Evolutionary conservation across 2,797 vertebrate genomes (phyloP), one percentile per base, ranked within the genome.

Genomic region (Hylomyscus alleni): DNA sequence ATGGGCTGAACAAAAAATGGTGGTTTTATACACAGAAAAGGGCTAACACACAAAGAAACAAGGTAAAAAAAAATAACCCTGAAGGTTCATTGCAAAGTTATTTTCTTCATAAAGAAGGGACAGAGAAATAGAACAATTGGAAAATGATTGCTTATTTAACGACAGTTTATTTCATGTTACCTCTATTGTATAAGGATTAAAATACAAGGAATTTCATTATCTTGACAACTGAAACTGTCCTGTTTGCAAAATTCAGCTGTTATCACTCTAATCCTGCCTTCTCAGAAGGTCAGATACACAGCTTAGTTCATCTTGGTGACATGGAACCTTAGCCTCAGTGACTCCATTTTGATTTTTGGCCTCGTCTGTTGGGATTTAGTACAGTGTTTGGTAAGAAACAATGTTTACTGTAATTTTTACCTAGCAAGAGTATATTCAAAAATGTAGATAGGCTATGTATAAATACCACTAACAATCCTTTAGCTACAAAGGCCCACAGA

Each of bases 121-220:
- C 91, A 56, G 31, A 40, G 50, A 80, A 86, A 50, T 13, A 58
- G 62, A 87, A 87, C 50, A 80, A 88, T 80, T 56, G 31, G 9
- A 72, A 78, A 88, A 80, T 72, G 80, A 88, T 62, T 72, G 84
- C 40, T 80, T 72, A 88, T 77, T 88, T 87, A 80, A 56, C n/a
- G 22, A 78, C 17, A 77, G 73, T 76, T 78, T 87, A 67, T 14
- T 85, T 78, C 19, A 1, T 60, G 50, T 78, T 78, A n/a, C 73
- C 22, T 69, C 73, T 87, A 47, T 93, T 93, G 60, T 88, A 11
- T 72, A 26, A 88, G 83, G 50, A 88, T 93, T 93, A 80, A 58
- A 93, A 75, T 67, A 47, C 12, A 92, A 13, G 19, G 58, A 67
- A 77, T 84, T 92, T 67, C 58, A 44, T 86, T 92, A 76, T 85